These are phyloP conservation scores for Mesorhabditis belari DNA, from an alignment of 2,888 invertebrate genomes.

Conservation along the genomic window DNA sequence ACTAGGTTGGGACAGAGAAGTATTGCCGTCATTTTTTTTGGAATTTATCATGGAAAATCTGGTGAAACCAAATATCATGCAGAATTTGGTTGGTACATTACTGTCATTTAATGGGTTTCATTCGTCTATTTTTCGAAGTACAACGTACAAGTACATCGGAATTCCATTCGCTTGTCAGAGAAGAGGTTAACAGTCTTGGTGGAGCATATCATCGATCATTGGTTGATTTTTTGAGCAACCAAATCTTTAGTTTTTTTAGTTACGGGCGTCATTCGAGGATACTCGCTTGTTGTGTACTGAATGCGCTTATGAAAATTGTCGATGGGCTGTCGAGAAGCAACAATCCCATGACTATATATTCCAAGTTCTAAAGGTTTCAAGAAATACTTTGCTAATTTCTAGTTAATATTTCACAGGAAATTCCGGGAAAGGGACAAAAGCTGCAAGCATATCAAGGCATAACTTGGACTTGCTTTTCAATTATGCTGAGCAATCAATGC, in stretches of 20 bases:
- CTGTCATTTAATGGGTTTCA: not conserved
- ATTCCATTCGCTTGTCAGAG: slow-evolving; percentile 21
- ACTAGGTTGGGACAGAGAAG: slow-evolving; percentile 16
- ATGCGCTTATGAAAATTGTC: slow-evolving; percentile 14
- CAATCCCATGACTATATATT: not conserved
- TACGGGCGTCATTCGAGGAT: slow-evolving; percentile 21
- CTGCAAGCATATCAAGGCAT: not conserved
- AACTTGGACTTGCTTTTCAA: not conserved
- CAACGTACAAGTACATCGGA: slow-evolving; percentile 20
- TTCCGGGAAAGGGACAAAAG: too few relatives aligned
- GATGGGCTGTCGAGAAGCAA: slow-evolving; percentile 9
- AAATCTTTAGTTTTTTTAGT: slow-evolving; percentile 6
- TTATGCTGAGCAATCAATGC: not conserved
- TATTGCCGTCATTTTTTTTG: slow-evolving; percentile 5
- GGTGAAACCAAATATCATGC: slow-evolving; percentile 10
- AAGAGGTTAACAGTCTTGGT: slow-evolving; percentile 34
- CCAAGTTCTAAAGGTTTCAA: not conserved
- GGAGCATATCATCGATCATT: slow-evolving; percentile 31
- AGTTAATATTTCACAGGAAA: too few relatives aligned
- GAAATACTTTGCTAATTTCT: too few relatives aligned
- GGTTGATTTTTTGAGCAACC: slow-evolving; percentile 2
- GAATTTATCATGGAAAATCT: slow-evolving; percentile 15
- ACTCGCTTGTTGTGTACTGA: slow-evolving; percentile 10
- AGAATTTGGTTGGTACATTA: slow-evolving; percentile 19
- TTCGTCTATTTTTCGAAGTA: slow-evolving; percentile 13